Conservation (phyloP, 2,888 invertebrate species). For the Perizoma affinitatum region DNA sequence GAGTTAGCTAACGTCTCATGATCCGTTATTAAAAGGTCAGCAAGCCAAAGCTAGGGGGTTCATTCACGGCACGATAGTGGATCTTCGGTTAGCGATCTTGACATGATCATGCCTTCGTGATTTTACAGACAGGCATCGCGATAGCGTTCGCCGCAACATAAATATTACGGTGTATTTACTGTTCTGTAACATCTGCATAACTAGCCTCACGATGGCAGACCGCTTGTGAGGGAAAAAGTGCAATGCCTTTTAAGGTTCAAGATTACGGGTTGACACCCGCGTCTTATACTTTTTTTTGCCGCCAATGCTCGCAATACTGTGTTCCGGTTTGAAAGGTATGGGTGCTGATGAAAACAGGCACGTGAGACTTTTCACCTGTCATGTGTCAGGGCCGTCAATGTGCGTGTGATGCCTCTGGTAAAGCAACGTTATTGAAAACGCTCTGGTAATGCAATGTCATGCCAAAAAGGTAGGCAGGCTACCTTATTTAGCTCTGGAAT, state of each 20-base stretch:
- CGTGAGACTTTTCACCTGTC: no score
- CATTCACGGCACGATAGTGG: slow-evolving; percentile 61
- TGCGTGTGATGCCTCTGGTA: no score
- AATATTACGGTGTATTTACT: slow-evolving; percentile 43
- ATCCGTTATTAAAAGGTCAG: slow-evolving; percentile 47
- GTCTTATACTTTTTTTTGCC: neutral
- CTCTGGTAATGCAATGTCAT: no score
- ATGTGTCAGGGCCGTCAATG: no score
- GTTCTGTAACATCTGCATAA: slow-evolving; percentile 38
- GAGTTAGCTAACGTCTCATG: slow-evolving; percentile 38
- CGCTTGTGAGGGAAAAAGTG: slow-evolving; percentile 16
- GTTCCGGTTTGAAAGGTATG: no score
- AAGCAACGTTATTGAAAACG: no score
- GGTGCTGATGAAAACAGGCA: no score
- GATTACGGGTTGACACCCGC: slow-evolving; percentile 1
- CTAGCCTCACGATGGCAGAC: slow-evolving; percentile 17
- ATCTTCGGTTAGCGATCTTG: slow-evolving; percentile 65
- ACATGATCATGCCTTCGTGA: slow-evolving; percentile 69
- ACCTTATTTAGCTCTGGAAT: no score
- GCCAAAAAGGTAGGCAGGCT: no score
- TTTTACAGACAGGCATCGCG: slow-evolving; percentile 52
- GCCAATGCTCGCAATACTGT: neutral
- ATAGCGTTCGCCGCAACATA: slow-evolving; percentile 46
- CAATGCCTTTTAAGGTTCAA: slow-evolving; percentile 17
- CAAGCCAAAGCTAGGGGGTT: slow-evolving; percentile 44